Evolutionary conservation across 1,140 invertebrate species (phyloP).

Genomic region (Batillaria attramentaria): DNA sequence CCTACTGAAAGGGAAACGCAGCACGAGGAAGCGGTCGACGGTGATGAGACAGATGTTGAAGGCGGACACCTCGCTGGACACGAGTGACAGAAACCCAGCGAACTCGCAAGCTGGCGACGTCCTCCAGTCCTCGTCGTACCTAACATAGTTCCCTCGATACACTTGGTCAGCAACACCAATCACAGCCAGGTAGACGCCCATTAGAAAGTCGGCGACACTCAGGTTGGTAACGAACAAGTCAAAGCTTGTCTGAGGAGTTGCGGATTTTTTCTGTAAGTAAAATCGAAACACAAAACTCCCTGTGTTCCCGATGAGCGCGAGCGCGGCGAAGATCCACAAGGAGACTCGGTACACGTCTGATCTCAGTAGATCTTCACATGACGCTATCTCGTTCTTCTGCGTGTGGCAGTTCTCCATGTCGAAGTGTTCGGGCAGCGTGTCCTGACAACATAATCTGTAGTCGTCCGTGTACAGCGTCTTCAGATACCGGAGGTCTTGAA

Average conservation of each 20-base stretch:
- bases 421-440: slow-evolving; percentile 32
- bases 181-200: slow-evolving; percentile 61
- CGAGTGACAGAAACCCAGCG: slow-evolving; percentile 52
- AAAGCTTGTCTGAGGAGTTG: slow-evolving; percentile 15
- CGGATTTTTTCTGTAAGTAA: background rate
- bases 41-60: slow-evolving; percentile 52
- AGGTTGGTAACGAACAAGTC: slow-evolving; percentile 53
- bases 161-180: slow-evolving; percentile 52
- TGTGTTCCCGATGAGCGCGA: slow-evolving; percentile 50
- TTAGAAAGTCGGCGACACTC: slow-evolving; percentile 56
- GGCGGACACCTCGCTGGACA: slow-evolving; percentile 58
- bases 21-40: slow-evolving; percentile 45
- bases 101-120: slow-evolving; percentile 45
- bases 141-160: slow-evolving; percentile 50
- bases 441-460: background rate
- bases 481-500: background rate
- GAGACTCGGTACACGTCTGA: slow-evolving; percentile 27
- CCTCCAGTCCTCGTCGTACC: slow-evolving; percentile 48
- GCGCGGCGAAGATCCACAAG: slow-evolving; percentile 48
- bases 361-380: slow-evolving; percentile 48
- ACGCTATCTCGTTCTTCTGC: slow-evolving; percentile 45
- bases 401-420: slow-evolving; percentile 35
- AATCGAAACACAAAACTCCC: slow-evolving; percentile 33
- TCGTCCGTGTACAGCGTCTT: background rate
- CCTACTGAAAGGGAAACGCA: slow-evolving; percentile 27